Evolutionary conservation across 2,113 vertebrate species (phyloP).

Genomic region (Pelecanus crispus): DNA sequence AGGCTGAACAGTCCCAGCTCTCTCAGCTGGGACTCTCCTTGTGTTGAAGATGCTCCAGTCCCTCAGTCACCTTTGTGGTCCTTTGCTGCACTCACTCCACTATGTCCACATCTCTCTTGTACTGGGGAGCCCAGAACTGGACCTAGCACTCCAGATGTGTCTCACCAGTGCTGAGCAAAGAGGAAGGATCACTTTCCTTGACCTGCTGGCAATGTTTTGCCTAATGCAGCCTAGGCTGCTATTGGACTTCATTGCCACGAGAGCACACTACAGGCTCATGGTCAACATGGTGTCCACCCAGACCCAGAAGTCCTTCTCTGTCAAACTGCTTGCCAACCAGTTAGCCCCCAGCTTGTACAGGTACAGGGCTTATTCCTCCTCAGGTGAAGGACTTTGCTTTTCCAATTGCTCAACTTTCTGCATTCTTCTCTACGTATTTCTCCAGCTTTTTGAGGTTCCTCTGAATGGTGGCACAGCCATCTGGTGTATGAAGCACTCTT

Average conservation of each 20-base stretch:
- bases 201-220: background rate
- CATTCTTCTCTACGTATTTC: background rate
- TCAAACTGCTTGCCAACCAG: background rate
- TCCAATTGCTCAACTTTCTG: background rate
- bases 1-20: background rate
- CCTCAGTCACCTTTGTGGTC: background rate
- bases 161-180: background rate
- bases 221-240: background rate
- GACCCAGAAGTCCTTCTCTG: background rate
- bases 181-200: background rate
- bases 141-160: background rate
- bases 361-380: background rate
- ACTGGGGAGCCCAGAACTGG: background rate
- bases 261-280: background rate
- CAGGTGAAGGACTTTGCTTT: background rate
- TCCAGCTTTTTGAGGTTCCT: background rate
- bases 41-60: background rate
- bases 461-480: background rate
- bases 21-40: background rate
- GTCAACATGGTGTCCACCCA: fast-evolving
- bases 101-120: background rate
- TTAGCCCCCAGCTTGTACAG: background rate
- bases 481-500: background rate
- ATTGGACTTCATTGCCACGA: background rate
- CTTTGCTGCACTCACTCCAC: background rate